Conservation (phyloP, 1,140 invertebrate species). For the Caligus rogercresseyi region DNA sequence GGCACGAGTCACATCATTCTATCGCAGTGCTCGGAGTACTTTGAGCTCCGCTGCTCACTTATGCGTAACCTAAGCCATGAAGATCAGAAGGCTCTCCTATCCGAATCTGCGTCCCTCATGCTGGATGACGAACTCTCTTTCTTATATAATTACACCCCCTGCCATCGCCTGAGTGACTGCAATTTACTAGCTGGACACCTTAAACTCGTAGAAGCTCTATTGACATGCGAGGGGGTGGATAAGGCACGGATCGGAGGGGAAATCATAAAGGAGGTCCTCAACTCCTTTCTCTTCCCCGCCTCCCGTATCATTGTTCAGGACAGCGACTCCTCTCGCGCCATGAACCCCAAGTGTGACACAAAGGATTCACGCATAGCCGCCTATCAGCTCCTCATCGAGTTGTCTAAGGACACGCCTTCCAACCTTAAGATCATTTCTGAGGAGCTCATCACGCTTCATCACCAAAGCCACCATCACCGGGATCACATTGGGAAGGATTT, state of each 20-base stretch:
- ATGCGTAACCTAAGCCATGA: conserved; percentile 28
- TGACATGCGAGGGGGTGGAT: conserved; percentile 33
- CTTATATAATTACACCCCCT: conserved; percentile 14
- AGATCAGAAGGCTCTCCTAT: conserved; percentile 29
- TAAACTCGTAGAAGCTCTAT: conserved; percentile 31
- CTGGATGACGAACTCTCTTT: conserved; percentile 33
- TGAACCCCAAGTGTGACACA: conserved; percentile 31
- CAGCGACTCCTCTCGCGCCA: conserved; percentile 22
- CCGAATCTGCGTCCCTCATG: conserved; percentile 31
- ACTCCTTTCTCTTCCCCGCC: conserved; percentile 36
- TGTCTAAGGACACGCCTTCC: conserved; percentile 27
- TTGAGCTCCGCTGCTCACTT: conserved; percentile 32
- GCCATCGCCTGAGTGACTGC: conserved; percentile 13
- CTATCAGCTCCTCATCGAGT: conserved; percentile 34
- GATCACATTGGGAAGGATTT: conserved; percentile 34
- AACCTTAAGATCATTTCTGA: conserved; percentile 30
- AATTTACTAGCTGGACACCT: conserved; percentile 34
- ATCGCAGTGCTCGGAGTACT: conserved; percentile 36
- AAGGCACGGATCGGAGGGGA: conserved; percentile 26
- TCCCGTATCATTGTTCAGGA: conserved; percentile 31
- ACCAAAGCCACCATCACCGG: conserved; percentile 28
- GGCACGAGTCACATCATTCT: conserved; percentile 33
- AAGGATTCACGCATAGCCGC: conserved; percentile 32
- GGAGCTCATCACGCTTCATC: conserved; percentile 34
- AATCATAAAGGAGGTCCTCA: conserved; percentile 31